Conservation (phyloP, 2,888 invertebrate species). For the Automeris io region DNA sequence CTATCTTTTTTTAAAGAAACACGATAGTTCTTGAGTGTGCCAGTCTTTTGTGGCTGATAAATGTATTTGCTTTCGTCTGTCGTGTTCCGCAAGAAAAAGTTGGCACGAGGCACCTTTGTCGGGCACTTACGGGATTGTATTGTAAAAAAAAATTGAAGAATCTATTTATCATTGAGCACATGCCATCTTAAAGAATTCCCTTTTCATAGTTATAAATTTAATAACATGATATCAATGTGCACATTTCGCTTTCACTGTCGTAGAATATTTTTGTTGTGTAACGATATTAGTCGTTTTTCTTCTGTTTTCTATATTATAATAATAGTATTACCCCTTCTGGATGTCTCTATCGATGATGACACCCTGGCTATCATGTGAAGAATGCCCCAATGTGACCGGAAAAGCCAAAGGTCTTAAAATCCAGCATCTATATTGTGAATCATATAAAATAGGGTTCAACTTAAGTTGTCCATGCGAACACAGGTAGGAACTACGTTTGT, state of each 20-base stretch:
- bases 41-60: slow-evolving; percentile 60
- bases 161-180: slow-evolving; percentile 3
- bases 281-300: not conserved
- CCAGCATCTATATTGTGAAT: too few relatives aligned
- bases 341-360: too few relatives aligned
- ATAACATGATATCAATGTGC: not conserved
- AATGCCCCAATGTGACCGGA: too few relatives aligned
- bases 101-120: slow-evolving; percentile 58
- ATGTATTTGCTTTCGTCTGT: slow-evolving; percentile 61
- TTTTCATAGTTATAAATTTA: not conserved
- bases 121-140: slow-evolving; percentile 20
- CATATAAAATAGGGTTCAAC: too few relatives aligned
- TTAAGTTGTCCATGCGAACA: too few relatives aligned
- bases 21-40: slow-evolving; percentile 70
- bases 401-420: too few relatives aligned
- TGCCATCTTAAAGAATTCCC: slow-evolving; percentile 1
- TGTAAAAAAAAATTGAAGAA: not conserved
- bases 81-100: slow-evolving; percentile 67
- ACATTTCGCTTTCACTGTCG: not conserved
- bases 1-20: slow-evolving; percentile 61
- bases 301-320: not conserved
- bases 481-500: too few relatives aligned
- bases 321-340: too few relatives aligned
- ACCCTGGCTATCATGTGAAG: too few relatives aligned
- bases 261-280: not conserved